phyloP scores from a whole-genome alignment of 2,797 vertebrate genomes.

The Megalops cyprinoides region DNA sequence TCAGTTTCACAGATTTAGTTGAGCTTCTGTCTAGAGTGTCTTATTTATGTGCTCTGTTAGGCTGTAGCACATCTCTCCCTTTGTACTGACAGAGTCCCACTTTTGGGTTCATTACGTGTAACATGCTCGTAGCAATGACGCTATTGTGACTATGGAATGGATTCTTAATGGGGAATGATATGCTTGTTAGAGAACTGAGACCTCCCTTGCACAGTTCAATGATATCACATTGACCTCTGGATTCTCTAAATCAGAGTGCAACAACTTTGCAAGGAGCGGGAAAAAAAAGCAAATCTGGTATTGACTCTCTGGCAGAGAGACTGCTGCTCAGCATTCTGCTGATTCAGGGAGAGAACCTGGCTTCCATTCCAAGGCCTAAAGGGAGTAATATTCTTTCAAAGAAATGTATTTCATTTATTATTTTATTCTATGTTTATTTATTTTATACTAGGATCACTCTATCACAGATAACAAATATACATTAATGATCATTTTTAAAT shows the following conservation, averaged over 20 bases:
- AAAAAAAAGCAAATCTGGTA: constrained; percentile 4
- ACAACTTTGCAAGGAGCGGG: neutral
- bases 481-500: too few species aligned
- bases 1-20: neutral
- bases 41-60: constrained; percentile 41
- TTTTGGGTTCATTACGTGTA: constrained; percentile 63
- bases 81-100: constrained; percentile 58
- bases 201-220: constrained; percentile 41
- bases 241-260: neutral
- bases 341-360: too few species aligned
- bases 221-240: constrained; percentile 59
- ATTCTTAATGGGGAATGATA: constrained; percentile 71
- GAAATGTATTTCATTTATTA: too few species aligned
- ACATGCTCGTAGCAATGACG: constrained; percentile 57
- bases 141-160: constrained; percentile 55
- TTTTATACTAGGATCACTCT: too few species aligned
- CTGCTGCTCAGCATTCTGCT: neutral
- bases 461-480: too few species aligned
- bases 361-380: too few species aligned
- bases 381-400: too few species aligned
- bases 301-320: neutral
- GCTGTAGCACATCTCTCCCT: constrained; percentile 48
- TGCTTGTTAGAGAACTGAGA: constrained; percentile 66
- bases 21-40: constrained; percentile 6
- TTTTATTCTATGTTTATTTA: too few species aligned